Evolutionary conservation across 2,113 vertebrate species (phyloP).

Genomic region (Corvus moneduloides): DNA sequence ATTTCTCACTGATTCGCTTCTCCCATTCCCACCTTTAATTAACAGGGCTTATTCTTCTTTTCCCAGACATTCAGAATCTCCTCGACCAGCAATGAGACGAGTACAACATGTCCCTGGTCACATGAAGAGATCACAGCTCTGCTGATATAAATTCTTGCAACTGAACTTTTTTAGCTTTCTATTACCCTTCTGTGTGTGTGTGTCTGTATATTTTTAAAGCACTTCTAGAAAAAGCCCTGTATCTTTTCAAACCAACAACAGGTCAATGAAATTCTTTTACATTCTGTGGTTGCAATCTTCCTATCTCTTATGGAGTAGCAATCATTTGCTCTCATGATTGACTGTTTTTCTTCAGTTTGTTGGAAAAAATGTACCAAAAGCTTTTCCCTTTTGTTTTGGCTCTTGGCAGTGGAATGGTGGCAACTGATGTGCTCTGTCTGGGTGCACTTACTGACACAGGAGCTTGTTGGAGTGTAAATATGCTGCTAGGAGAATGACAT

Average conservation of each 20-base stretch:
- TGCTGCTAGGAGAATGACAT: not conserved
- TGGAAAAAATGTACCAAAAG: not conserved
- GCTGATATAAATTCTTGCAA: not conserved
- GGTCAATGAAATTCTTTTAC: slow-evolving; percentile 18
- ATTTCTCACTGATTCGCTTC: slow-evolving; percentile 17
- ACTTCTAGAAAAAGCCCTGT: not conserved
- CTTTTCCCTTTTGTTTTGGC: not conserved
- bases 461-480: slow-evolving; percentile 7
- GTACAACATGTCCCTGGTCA: not conserved
- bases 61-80: not conserved
- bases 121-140: not conserved
- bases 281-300: not conserved
- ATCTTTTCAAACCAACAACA: not conserved
- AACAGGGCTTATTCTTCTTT: not conserved
- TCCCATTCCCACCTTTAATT: slow-evolving; percentile 39
- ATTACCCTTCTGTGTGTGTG: not conserved
- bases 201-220: not conserved
- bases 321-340: not conserved
- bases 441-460: not conserved
- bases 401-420: not conserved
- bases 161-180: not conserved
- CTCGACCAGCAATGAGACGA: not conserved
- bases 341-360: not conserved
- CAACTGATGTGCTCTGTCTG: not conserved
- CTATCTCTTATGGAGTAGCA: not conserved